Base-by-base conservation (phyloP, 1,140 invertebrate genomes). In the Probaryconus sp. region DNA sequence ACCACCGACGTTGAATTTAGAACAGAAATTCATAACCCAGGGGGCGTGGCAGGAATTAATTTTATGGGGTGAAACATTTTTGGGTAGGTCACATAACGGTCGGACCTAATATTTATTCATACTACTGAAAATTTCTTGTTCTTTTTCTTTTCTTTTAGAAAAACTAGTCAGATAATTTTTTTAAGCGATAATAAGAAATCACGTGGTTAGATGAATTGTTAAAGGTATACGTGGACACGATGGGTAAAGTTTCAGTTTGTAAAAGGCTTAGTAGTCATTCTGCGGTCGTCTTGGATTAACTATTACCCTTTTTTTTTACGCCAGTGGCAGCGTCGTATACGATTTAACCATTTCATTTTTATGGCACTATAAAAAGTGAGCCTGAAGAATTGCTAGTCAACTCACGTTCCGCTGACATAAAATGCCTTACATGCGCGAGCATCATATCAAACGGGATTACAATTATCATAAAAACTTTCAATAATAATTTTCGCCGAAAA, bases 321-420 rank as follows among this genome's bases (percentile, higher is more conserved):
- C 61, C 60, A 43, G 21, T 68, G 38, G 37, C 28, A 48, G 38
- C 40, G 30, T 14, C 69, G 45, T 68, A 76, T 77, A 76, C 51
- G 64, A 75, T 67, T 71, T 64, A 65, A 76, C 61, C 79, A 60
- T 79, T 79, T 75, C 28, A 50, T 63, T 77, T 79, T 80, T 79
- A 79, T 48, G 76, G 73, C 48, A 68, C 58, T 53, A 55, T 80
- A 78, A 79, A 79, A 78, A 68, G 42, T 13, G 38, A 10, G 55
- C 35, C 50, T 58, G 51, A 80, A 76, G 77, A 79, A 84, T 85
- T 80, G 64, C 74, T 35, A 82, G 78, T 81, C 73, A 58, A 53
- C 76, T 81, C 81, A 81, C 81, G 81, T 85, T 35, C 60, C 64
- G 51, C 60, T 60, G 58, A 63, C 64, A 68, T 80, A 79, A 80